Percentiles rank a stretch among this genome's conserved stretches.
These are phyloP conservation scores for Steatocranus sp. DNA, from an alignment of 2,797 vertebrate species.

Conservation along the genomic window DNA sequence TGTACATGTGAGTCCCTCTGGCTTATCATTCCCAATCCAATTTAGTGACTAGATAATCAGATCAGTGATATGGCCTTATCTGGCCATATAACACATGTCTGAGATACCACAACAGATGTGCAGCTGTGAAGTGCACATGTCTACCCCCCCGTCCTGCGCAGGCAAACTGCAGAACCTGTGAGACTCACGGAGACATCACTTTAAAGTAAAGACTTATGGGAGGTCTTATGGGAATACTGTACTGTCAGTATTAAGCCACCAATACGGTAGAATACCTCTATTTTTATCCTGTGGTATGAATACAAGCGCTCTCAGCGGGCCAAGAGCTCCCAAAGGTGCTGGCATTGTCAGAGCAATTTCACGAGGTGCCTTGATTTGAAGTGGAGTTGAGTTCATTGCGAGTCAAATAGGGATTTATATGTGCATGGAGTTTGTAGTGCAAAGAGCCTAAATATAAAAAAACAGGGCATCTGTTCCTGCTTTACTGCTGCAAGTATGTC, in stretches of 20 bases:
- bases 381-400: neutral
- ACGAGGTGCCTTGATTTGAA: conserved; percentile 11
- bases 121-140: neutral
- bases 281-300: conserved; percentile 17
- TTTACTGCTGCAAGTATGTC: neutral
- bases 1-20: neutral
- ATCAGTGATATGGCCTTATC: conserved; percentile 23
- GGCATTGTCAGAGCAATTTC: conserved; percentile 19
- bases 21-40: conserved; percentile 36
- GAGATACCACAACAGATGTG: neutral
- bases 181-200: neutral
- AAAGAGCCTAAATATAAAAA: neutral
- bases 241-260: conserved; percentile 1
- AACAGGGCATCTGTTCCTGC: conserved; percentile 10
- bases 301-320: conserved; percentile 2
- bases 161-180: neutral
- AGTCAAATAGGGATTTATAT: conserved; percentile 20
- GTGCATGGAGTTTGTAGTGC: neutral
- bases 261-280: neutral
- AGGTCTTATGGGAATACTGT: neutral
- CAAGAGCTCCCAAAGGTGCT: conserved; percentile 4
- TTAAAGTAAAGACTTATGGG: neutral
- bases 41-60: conserved; percentile 36
- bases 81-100: conserved; percentile 2
- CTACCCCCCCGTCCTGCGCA: neutral